These are phyloP conservation scores for Argya squamiceps DNA, from an alignment of 2,797 vertebrate genomes.

Conservation along the genomic window DNA sequence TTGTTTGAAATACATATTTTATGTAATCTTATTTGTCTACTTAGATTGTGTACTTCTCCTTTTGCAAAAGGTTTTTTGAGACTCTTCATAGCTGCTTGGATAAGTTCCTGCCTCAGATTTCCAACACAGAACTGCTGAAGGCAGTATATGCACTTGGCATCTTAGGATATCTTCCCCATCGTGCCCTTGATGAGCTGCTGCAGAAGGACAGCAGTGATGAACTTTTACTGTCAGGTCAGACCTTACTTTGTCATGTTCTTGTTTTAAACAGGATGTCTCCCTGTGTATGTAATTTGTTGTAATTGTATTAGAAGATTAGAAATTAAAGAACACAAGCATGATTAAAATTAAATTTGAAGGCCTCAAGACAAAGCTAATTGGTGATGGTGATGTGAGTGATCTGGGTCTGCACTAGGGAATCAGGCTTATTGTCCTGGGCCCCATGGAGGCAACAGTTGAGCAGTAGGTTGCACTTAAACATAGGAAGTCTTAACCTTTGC, in stretches of 20 bases:
- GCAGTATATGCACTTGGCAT: constrained; percentile 77
- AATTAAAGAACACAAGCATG: neutral
- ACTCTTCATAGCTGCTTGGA: constrained; percentile 74
- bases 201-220: constrained; percentile 69
- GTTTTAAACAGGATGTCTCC: neutral
- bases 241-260: neutral
- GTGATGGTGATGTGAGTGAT: neutral
- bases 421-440: neutral
- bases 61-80: constrained; percentile 83
- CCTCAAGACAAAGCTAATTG: neutral
- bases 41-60: neutral
- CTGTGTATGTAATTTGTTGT: neutral
- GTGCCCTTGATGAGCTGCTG: constrained; percentile 81
- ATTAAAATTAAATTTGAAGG: neutral
- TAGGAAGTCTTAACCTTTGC: neutral
- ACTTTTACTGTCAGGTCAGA: constrained; percentile 73
- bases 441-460: neutral
- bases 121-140: constrained; percentile 75
- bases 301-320: neutral
- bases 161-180: constrained; percentile 82
- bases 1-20: neutral
- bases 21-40: neutral
- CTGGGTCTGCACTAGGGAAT: neutral
- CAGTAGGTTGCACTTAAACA: neutral
- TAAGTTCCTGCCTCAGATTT: constrained; percentile 79